Percentiles rank a stretch among this genome's conserved stretches.
These are phyloP conservation scores for Paracentrotus lividus DNA, from an alignment of 53 echinoderm and acorn worm species.

Conservation along the genomic window DNA sequence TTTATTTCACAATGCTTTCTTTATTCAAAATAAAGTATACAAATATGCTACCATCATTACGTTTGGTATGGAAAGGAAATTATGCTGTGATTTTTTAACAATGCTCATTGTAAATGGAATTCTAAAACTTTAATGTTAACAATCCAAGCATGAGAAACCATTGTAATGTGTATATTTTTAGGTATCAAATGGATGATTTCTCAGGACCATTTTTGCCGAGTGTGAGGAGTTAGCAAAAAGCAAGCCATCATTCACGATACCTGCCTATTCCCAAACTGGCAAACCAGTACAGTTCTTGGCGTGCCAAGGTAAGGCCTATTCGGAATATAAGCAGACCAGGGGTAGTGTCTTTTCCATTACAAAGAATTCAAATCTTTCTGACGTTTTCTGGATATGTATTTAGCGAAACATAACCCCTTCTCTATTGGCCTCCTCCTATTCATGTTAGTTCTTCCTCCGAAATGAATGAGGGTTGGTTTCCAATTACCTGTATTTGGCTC, in stretches of 20 bases:
- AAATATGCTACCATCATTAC: neutral
- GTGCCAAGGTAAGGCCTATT: conserved; percentile 77
- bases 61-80: neutral
- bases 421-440: no score
- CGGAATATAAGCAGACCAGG: neutral
- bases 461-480: no score
- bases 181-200: conserved; percentile 94
- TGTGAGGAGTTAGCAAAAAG: conserved; percentile 94
- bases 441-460: no score
- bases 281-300: conserved; percentile 90
- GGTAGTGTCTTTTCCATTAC: no score
- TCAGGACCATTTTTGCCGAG: conserved; percentile 83
- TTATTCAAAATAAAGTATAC: neutral
- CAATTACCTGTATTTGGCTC: no score
- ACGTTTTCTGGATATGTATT: no score
- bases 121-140: neutral
- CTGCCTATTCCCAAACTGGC: conserved; percentile 94
- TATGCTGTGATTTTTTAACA: neutral
- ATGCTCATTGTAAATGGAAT: neutral
- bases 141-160: neutral
- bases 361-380: no score
- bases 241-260: conserved; percentile 92
- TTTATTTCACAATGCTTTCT: no score
- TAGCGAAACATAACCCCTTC: no score
- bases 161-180: neutral